These are phyloP conservation scores for Pholis gunnellus DNA, from an alignment of 2,113 vertebrate species.

Conservation along the genomic window DNA sequence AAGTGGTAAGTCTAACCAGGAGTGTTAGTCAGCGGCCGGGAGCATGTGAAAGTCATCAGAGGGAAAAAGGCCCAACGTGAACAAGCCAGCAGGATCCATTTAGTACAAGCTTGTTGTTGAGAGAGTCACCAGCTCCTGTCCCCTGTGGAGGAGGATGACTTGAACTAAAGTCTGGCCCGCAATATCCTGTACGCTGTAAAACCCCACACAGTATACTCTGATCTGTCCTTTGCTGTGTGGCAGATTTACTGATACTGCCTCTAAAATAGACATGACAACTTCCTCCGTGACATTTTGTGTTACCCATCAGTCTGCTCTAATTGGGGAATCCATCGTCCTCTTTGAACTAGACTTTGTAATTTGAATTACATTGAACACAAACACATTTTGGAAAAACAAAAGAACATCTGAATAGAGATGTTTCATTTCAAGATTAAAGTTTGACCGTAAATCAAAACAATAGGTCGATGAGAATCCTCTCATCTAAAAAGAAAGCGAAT, in stretches of 20 bases:
- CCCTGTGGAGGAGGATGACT: conserved; percentile 49
- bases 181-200: conserved; percentile 50
- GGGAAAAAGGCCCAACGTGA: conserved; percentile 56
- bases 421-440: background rate
- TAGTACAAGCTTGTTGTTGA: conserved; percentile 46
- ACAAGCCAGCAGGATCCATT: conserved; percentile 47
- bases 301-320: background rate
- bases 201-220: conserved; percentile 23
- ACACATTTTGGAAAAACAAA: too few relatives aligned
- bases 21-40: conserved; percentile 50
- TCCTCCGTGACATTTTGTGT: background rate
- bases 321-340: background rate
- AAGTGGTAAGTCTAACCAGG: conserved; percentile 50
- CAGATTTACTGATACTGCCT: conserved; percentile 1
- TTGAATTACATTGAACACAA: background rate
- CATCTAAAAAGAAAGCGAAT: background rate
- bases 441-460: background rate
- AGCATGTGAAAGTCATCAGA: conserved; percentile 82
- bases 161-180: conserved; percentile 10
- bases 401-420: background rate
- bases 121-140: conserved; percentile 48
- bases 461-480: background rate
- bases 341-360: background rate
- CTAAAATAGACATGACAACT: conserved; percentile 12
- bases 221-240: background rate